Evolutionary conservation across 2,797 vertebrate species (phyloP).

Genomic region (Siniperca scherzeri): DNA sequence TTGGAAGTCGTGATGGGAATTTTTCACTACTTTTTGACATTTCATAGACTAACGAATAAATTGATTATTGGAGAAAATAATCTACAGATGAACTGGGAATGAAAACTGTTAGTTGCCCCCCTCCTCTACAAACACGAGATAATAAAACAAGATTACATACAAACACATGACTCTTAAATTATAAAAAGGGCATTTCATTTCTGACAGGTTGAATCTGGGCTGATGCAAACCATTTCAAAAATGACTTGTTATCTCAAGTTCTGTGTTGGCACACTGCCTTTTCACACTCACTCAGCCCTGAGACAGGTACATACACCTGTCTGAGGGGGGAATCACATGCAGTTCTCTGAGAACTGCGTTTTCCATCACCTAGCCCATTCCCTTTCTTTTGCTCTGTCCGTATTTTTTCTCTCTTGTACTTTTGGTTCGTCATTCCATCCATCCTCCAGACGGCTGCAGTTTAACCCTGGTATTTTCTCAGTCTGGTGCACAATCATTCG

Average conservation of each 20-base stretch:
- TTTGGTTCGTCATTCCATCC: conserved; percentile 31
- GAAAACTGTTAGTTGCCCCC: not conserved
- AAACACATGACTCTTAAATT: not conserved
- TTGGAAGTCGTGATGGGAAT: not conserved
- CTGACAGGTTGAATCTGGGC: conserved; percentile 27
- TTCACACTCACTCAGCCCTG: conserved; percentile 29
- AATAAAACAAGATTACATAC: too few species aligned
- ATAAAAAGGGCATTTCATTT: not conserved
- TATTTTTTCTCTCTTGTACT: conserved; percentile 22
- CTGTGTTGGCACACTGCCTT: conserved; percentile 9
- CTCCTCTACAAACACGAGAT: too few species aligned
- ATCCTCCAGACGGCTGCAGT: conserved; percentile 47
- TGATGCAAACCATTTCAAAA: not conserved
- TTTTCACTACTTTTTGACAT: not conserved
- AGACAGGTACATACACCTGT: conserved; percentile 48
- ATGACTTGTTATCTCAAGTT: not conserved
- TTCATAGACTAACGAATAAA: not conserved
- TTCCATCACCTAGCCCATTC: not conserved
- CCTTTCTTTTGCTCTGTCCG: not conserved
- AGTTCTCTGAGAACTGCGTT: not conserved
- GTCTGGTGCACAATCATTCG: conserved; percentile 66
- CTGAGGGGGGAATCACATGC: not conserved
- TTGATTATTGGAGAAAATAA: not conserved
- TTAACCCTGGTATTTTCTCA: conserved; percentile 68
- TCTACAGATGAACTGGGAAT: too few species aligned